phyloP scores from a whole-genome alignment of 2,113 vertebrate genomes.

The Neomonachus schauinslandi region DNA sequence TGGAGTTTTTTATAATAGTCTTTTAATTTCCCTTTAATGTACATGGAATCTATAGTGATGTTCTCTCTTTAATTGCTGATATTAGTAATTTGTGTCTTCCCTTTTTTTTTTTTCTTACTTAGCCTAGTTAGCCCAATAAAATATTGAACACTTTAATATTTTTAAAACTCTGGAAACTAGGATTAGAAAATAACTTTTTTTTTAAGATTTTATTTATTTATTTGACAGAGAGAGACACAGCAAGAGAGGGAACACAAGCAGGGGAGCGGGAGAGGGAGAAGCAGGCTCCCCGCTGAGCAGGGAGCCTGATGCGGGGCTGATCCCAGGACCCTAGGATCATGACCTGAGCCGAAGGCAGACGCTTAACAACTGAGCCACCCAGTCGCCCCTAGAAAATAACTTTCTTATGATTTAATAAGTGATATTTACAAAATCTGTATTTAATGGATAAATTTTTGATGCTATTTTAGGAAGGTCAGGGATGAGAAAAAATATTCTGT shows the following conservation, averaged over 20 bases:
- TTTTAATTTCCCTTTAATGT: neutral
- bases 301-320: no score
- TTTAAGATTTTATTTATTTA: no score
- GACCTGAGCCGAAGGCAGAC: no score
- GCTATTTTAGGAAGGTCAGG: neutral
- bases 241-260: no score
- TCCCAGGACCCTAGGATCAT: no score
- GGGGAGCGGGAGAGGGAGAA: no score
- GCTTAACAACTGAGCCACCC: no score
- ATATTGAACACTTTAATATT: neutral
- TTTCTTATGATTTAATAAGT: neutral
- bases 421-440: neutral
- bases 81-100: neutral
- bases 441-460: neutral
- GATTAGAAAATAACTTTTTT: neutral
- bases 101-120: neutral
- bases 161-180: neutral
- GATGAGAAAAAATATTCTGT: neutral
- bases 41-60: neutral
- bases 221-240: no score
- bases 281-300: no score
- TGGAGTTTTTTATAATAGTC: neutral
- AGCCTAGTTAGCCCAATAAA: neutral
- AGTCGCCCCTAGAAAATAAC: neutral
- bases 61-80: neutral